phyloP scores from a whole-genome alignment of 2,113 vertebrate species.

The Chionodraco myersi region DNA sequence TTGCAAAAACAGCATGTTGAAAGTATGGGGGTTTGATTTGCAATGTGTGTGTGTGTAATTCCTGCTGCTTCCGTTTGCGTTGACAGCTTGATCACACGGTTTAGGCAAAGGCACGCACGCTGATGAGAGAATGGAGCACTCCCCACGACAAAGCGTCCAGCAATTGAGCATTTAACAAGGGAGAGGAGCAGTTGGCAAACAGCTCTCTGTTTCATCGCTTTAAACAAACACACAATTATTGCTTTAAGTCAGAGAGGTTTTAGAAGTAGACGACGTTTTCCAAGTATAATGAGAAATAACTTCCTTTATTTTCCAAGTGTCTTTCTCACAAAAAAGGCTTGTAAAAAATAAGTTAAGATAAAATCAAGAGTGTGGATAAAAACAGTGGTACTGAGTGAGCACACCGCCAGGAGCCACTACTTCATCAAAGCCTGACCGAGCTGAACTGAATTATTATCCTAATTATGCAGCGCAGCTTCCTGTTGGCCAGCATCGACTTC shows the following conservation, averaged over 20 bases:
- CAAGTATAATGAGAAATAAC: slow-evolving; percentile 8
- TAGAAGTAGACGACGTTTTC: background rate
- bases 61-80: slow-evolving; percentile 44
- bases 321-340: background rate
- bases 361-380: background rate
- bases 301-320: background rate
- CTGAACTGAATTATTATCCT: background rate
- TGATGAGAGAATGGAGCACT: slow-evolving; percentile 19
- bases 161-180: slow-evolving; percentile 7
- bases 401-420: background rate
- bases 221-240: background rate
- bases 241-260: slow-evolving; percentile 4
- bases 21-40: slow-evolving; percentile 42
- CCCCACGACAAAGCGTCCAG: background rate
- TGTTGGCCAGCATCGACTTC: background rate
- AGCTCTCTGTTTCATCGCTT: background rate
- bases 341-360: slow-evolving; percentile 15
- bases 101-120: slow-evolving; percentile 36
- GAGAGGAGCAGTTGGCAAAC: background rate
- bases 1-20: slow-evolving; percentile 43
- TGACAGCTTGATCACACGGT: slow-evolving; percentile 59
- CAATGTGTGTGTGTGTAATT: slow-evolving; percentile 26
- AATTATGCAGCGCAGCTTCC: slow-evolving; percentile 39
- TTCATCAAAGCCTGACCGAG: slow-evolving; percentile 31
- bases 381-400: background rate